Evolutionary conservation across 2,113 vertebrate genomes (phyloP), one percentile per base, ranked within the genome.

Genomic region (Seriola aureovittata): DNA sequence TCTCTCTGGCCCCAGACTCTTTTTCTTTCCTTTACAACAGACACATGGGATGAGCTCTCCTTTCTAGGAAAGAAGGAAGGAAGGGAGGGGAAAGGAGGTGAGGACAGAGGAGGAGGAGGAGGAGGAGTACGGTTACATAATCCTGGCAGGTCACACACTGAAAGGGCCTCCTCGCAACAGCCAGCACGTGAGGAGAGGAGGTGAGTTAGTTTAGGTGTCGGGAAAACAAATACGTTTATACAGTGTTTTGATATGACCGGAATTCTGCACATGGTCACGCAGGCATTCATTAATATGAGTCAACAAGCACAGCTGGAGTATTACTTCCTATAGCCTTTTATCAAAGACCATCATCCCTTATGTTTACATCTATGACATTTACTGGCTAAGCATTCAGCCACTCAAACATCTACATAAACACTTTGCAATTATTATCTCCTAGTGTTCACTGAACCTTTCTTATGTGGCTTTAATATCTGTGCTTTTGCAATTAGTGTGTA

Each of bases 11-110:
- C 46, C 44, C n/a, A 16, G 17, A 60, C 65, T 46, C 46, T 21
- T 19, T 16, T 29, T 29, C 44, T 63, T 36, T 65, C 17, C 19
- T 67, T 48, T 14, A 25, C 74, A 71, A 72, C 19, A 63, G 50
- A 89, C 82, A 78, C 74, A 48, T 23, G 46, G 58, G 82, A 89
- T 66, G 77, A 89, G 81, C 40, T 50, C 64, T 73, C 40, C 59
- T 86, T 71, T 88, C 72, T 87, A 75, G 73, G 84, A 82, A 89
- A 86, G 84, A 46, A 57, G 71, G 80, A 75, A 73, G 66, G 13
- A 69, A 46, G 52, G 75, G 71, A 68, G 72, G 67, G 64, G 32
- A 74, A 73, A 54, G 42, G 73, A 74, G 68, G 66, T 29, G 84
- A 60, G 66, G 81, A 71, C 0, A 10, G 58, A 71, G 76, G 54